Evolutionary conservation across 2,797 vertebrate species (phyloP).

Genomic region (Lerista edwardsae): DNA sequence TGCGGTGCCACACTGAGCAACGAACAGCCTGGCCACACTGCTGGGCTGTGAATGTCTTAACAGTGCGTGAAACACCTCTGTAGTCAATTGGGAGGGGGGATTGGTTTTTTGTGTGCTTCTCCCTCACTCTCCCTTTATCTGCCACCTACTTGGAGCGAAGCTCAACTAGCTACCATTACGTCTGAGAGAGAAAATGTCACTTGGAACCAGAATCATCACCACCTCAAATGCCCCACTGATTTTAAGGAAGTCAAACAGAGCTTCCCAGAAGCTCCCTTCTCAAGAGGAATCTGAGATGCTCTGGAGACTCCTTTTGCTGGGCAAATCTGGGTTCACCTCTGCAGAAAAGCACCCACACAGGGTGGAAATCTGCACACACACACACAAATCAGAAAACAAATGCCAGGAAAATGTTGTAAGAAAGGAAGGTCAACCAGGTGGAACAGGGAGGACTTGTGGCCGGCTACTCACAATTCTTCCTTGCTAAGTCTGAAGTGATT

Average conservation of each 20-base stretch:
- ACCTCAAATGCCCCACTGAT: background rate
- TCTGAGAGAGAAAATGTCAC: background rate
- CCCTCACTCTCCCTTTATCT: slow-evolving; percentile 30
- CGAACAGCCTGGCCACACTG: background rate
- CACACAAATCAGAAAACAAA: background rate
- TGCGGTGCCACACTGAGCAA: background rate
- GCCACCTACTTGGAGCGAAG: slow-evolving; percentile 47
- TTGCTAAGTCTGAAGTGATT: background rate
- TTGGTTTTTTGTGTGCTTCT: slow-evolving; percentile 17
- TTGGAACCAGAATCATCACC: no score
- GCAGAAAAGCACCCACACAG: background rate
- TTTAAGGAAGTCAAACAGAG: background rate
- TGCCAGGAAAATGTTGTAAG: background rate
- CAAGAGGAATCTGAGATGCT: no score
- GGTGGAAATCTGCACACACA: background rate
- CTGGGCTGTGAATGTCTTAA: slow-evolving; percentile 50
- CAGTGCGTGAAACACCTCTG: slow-evolving; percentile 64
- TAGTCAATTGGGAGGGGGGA: slow-evolving; percentile 30
- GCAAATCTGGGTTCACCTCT: background rate
- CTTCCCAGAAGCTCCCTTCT: background rate
- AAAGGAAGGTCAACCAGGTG: no score
- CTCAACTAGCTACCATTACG: slow-evolving; percentile 42
- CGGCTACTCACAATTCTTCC: background rate
- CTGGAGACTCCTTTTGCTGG: background rate
- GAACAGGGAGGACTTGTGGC: background rate